Base-by-base conservation (phyloP, 1,140 invertebrate genomes). In the Pentalonia nigronervosa region DNA sequence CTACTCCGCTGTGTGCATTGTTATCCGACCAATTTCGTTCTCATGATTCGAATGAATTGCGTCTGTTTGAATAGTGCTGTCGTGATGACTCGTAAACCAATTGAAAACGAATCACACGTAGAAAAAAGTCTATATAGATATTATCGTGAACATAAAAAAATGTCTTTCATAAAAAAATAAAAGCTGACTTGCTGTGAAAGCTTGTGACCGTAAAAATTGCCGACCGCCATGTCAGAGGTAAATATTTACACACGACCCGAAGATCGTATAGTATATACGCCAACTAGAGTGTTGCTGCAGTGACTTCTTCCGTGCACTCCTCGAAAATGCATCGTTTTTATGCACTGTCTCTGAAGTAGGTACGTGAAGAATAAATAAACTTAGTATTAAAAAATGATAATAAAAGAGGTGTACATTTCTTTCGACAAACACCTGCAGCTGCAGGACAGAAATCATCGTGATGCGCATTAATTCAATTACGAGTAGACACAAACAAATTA, bases 241-340 rank as follows among this genome's bases (percentile, higher is more conserved):
- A 89, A 89, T 89, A 89, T 89, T 89, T 89, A 89, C 87, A 23
- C 48, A 50, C 87, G 87, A 34, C 47, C 34, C 30, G 47, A 88
- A 14, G 47, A 87, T 30, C 87, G 48, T 50, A 34, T 87, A 20
- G 21, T 1, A 45, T 86, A 76, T 41, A 47, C 83, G 6, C 6
- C 36, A 41, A 25, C 30, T 53, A 53, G n/a, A 76, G 60, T n/a
- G 60, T 76, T 76, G 41, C 25, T 47, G 87, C 48, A 53, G 87
- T 53, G 87, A 50, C 87, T 89, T 89, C 84, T 89, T 88, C 23
- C 87, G n/a, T 53, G 48, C 34, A 53, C 48, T 56, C 48, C n/a
- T 56, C 50, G 50, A 41, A 25, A 89, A 25, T 9, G n/a, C 48
- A 53, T 89, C 87, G 47, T 89, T 89, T 86, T 87, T 89, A 89